Evolutionary conservation across 2,797 vertebrate genomes (phyloP), one percentile per base, ranked within the genome.

Genomic region (Loris lydekkerianus): DNA sequence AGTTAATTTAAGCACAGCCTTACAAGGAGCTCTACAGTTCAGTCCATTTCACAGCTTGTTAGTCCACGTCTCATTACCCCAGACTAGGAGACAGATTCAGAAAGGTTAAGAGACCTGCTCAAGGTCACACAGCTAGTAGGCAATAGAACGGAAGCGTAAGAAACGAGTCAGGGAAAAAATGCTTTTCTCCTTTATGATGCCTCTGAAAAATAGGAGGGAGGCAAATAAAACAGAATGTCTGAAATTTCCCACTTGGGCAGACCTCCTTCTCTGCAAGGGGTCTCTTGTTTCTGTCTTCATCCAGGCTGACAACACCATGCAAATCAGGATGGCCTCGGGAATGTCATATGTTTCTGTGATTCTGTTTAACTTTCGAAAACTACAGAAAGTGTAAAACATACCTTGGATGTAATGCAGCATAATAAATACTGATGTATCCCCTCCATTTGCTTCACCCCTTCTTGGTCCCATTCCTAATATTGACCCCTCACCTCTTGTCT

Each of bases 331-430:
- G 40, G 31, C 80, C 84, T 89, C 72, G 72, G 61, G 67, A 89
- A 89, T 10, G 67, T 76, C 86, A 37, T 3, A 7, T 56, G 7
- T 73, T 95, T 61, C 89, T 34, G 37, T 69, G n/a, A 89, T 75
- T 93, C 89, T 91, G 60, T 77, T 84, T 84, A 77, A 91, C 75
- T 72, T 91, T 76, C 65, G 56, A 84, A 96, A 91, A 94, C 49
- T 82, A 75, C 61, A 75, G 20, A 69, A 29, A 13, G 25, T n/a
- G 5, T 86, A 53, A 63, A 18, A 61, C 86, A 76, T 75, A 60
- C 72, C 67, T 65, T 5, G 76, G 75, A 21, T 31, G 11, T n/a
- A 75, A 65, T 0, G 77, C 8, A 82, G 43, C 20, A 4, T 18
- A 0, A 5, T 10, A 60, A 73, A 63, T 8, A 31, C 18, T 0